Base-by-base conservation (phyloP, 2,888 invertebrate genomes). In the Noctua janthina region DNA sequence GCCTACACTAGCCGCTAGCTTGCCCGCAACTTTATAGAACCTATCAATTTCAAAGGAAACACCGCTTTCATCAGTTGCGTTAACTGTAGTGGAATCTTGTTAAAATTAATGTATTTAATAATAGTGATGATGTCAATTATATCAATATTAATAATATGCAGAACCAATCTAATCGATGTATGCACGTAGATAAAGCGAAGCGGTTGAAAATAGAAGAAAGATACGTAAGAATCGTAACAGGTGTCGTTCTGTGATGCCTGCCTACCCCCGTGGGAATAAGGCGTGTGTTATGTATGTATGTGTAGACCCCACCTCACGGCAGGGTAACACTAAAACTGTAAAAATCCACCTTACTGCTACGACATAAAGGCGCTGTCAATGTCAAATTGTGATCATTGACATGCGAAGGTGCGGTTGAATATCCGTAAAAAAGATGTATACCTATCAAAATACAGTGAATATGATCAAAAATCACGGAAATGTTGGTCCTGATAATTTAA, bases 21-120 rank as follows among this genome's bases (percentile, higher is more conserved):
- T 81, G 72, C 69, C 86, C 79, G 62, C 81, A 87, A 88, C 84
- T 88, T 87, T 82, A 82, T 73, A 78, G 68, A 81, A 84, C 75
- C 82, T 80, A 88, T 87, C 87, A 87, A 89, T 88, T 83, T 83
- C 84, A 86, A 84, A 87, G 69, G 72, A 46, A 74, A 82, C 64
- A 62, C 72, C 71, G 82, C 67, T 84, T 84, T 83, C 79, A 83
- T 87, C 59, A 87, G 39, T 79, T 67, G 62, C 56, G 67, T 81
- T 54, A 69, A 74, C 69, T 82, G 51, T 74, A 76, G 15, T 2
- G 59, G 56, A 79, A 74, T 2, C 56, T 43, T 2, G 17, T 49
- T 66, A 80, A 49, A 73, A 79, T n/a, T 1, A 5, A 79, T 54
- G 49, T 73, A 76, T 75, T 69, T 46, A 73, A 35, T 56, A 51